phyloP scores from a whole-genome alignment of 2,113 vertebrate species.

The Chionomys nivalis region DNA sequence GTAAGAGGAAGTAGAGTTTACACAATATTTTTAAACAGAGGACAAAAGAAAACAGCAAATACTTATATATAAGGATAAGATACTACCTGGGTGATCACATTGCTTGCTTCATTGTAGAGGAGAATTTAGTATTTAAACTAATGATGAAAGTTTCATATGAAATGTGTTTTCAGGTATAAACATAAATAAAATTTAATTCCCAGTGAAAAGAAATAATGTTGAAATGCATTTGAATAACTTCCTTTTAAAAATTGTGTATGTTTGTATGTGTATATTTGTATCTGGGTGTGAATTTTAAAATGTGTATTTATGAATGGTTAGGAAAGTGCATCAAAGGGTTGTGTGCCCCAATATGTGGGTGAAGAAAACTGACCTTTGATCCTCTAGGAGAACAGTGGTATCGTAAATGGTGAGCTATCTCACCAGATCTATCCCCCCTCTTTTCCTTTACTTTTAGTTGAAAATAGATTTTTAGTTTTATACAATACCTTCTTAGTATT shows the following conservation, averaged over 20 bases:
- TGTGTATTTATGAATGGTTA: not conserved
- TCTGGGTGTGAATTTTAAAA: not conserved
- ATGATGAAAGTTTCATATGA: not conserved
- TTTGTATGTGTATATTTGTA: not conserved
- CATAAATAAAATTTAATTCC: not conserved
- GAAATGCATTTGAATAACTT: not conserved
- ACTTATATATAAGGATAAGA: not conserved
- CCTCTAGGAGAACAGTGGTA: not conserved
- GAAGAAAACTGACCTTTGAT: not conserved
- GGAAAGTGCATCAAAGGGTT: not conserved
- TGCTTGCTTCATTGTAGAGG: not conserved
- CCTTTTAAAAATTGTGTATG: not conserved
- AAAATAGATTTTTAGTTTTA: not conserved
- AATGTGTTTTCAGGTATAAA: not conserved
- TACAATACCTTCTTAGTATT: not conserved
- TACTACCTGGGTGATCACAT: not conserved
- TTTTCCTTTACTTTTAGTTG: not conserved
- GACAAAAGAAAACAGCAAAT: not conserved
- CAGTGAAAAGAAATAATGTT: not conserved
- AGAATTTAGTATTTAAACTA: not conserved
- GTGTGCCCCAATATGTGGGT: not conserved
- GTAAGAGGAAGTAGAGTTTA: not conserved
- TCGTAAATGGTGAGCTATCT: not conserved
- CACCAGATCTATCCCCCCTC: fast-evolving
- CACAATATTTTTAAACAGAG: not conserved